Evolutionary conservation across 2,888 invertebrate species (phyloP).

Genomic region (Piscicola geometra): DNA sequence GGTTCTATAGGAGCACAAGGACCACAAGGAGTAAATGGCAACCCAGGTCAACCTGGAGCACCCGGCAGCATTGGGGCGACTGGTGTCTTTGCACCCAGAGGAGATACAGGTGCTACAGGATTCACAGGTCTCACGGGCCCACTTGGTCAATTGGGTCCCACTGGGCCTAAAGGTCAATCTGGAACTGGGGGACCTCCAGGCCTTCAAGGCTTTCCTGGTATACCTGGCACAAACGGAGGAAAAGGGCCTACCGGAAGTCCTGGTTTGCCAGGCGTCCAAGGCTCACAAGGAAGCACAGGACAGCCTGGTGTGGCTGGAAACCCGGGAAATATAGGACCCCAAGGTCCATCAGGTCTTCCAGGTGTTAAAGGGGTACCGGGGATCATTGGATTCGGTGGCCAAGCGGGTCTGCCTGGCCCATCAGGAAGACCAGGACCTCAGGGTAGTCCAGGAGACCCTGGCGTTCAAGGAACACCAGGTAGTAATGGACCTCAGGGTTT

Average conservation of each 20-base stretch:
- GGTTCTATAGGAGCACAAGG: slow-evolving; percentile 16
- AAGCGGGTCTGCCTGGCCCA: not conserved
- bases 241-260: slow-evolving; percentile 21
- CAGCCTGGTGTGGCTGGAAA: slow-evolving; percentile 18
- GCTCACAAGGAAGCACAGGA: not conserved
- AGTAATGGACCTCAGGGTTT: too few species aligned
- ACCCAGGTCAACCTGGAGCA: slow-evolving; percentile 7
- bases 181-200: not conserved
- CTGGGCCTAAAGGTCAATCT: not conserved
- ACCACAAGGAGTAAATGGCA: slow-evolving; percentile 16
- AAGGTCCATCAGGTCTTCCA: not conserved
- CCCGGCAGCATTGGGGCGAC: not conserved
- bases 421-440: slow-evolving; percentile 25
- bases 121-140: not conserved
- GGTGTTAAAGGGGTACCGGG: slow-evolving; percentile 8
- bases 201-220: slow-evolving; percentile 1
- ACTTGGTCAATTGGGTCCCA: not conserved
- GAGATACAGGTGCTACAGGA: not conserved
- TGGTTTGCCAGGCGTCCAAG: slow-evolving; percentile 8
- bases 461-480: slow-evolving; percentile 37
- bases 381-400: not conserved
- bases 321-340: not conserved
- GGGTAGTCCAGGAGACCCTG: slow-evolving; percentile 18
- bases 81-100: not conserved
- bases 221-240: slow-evolving; percentile 2